Base-by-base conservation (phyloP, 2,888 invertebrate species). In the Melolontha melolontha region DNA sequence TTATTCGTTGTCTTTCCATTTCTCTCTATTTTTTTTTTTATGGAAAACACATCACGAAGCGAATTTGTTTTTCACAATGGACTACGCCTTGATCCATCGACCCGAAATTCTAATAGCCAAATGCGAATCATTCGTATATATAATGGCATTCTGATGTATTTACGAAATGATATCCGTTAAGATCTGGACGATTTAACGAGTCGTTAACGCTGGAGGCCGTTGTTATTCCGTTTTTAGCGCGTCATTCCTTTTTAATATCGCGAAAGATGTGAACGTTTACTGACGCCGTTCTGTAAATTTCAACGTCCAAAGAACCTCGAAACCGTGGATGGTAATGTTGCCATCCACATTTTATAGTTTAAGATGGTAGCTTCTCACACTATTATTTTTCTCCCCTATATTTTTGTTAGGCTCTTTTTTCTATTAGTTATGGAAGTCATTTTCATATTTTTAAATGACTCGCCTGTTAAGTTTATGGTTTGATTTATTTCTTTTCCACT, bases 131-230 rank as follows among this genome's bases (percentile, higher is more conserved):
- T 14, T 17, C 14, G 17, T 47, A 47, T 34, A 47, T 22, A 47
- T 47, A 47, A 47, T 47, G 47, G 47, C 14, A 10, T 47, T 47
- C 47, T 47, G 47, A 47, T 47, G 47, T 47, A 47, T 34, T 34
- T 34, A 34, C 34, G 10, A 34, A 10, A 34, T 14, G 47, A 47
- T 16, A 47, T 16, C 16, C 47, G 14, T 47, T 47, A 47, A 47
- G 47, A 17, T 14, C 34, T 47, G 47, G 8, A 14, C 47, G 47
- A 47, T 47, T 47, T 47, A 47, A 47, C 47, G 47, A 47, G 14
- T 47, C 47, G 47, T 47, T 47, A 47, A 17, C 47, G 14, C 2
- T 8, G 47, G 17, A 47, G 34, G 34, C 34, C 10, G 14, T 17
- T n/a, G 14, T 14, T 17, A 14, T 17, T 47, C 47, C 47, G 16